A percentile compares a stretch with the other conserved stretches of the same genome.
Conservation (phyloP, 2,797 vertebrate genomes). For the Urophycis tenuis region DNA sequence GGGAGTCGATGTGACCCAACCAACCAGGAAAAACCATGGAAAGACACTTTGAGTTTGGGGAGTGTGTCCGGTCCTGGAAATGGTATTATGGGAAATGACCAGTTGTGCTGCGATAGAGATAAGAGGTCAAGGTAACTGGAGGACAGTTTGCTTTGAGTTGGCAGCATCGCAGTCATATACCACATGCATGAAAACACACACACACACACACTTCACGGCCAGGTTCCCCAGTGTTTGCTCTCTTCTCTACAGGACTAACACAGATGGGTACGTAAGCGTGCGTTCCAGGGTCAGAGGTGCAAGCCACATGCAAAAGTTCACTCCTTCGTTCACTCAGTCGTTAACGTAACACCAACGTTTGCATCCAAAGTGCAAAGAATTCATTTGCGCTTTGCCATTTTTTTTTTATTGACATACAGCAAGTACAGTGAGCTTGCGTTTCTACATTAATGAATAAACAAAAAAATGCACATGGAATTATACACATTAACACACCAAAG, state of each 20-base stretch:
- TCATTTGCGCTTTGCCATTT: too few relatives aligned
- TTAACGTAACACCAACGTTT: not conserved
- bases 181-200: constrained; percentile 6
- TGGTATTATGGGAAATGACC: constrained; percentile 44
- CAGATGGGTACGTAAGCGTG: not conserved
- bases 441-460: too few relatives aligned
- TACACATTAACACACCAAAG: too few relatives aligned
- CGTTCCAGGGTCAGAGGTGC: not conserved
- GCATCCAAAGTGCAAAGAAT: not conserved
- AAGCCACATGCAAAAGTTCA: not conserved
- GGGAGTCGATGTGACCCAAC: too few relatives aligned
- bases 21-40: too few relatives aligned
- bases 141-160: constrained; percentile 28
- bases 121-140: constrained; percentile 12
- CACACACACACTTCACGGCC: not conserved
- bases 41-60: too few relatives aligned
- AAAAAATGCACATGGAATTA: too few relatives aligned
- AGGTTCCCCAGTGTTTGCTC: not conserved
- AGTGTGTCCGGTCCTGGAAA: not conserved
- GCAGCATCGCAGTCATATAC: not conserved
- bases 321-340: not conserved
- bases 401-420: too few relatives aligned
- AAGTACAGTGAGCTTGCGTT: too few relatives aligned
- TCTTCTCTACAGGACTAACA: not conserved
- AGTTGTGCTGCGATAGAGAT: constrained; percentile 46